phyloP scores from a whole-genome alignment of 2,888 invertebrate genomes.

The Dolichopus griseipennis region DNA sequence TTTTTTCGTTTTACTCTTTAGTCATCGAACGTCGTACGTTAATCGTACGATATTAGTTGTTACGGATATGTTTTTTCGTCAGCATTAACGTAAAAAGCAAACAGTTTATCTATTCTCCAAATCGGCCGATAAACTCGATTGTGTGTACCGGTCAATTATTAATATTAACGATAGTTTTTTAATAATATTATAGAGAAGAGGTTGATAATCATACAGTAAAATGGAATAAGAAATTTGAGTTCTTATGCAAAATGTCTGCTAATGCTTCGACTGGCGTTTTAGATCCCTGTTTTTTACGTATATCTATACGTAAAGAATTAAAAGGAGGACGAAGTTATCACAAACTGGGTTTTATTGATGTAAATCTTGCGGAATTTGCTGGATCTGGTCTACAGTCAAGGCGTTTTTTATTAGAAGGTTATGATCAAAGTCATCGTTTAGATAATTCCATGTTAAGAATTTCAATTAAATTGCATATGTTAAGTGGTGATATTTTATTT shows the following conservation, averaged over 20 bases:
- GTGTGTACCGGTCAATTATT: too few species aligned
- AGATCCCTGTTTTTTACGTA: constrained; percentile 84
- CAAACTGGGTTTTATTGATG: constrained; percentile 95
- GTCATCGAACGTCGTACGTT: too few species aligned
- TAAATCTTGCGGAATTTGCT: constrained; percentile 94
- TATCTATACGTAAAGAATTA: constrained; percentile 89
- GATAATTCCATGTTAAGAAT: constrained; percentile 94
- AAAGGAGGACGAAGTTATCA: constrained; percentile 58
- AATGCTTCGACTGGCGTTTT: constrained; percentile 90
- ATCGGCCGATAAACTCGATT: too few species aligned
- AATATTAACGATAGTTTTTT: too few species aligned
- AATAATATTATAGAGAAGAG: constrained; percentile 62
- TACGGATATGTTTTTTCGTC: too few species aligned
- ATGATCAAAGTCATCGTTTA: constrained; percentile 83
- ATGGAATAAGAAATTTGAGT: constrained; percentile 86
- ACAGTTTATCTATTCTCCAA: too few species aligned
- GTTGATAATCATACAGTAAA: constrained; percentile 87
- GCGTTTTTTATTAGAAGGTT: constrained; percentile 89
- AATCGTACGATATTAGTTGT: too few species aligned
- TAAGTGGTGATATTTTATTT: constrained; percentile 92
- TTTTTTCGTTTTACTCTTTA: too few species aligned
- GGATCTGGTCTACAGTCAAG: constrained; percentile 81
- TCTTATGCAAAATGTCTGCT: constrained; percentile 94
- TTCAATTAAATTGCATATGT: constrained; percentile 85
- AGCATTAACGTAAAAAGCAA: too few species aligned